These are phyloP conservation scores for Latrodectus hesperus DNA, from an alignment of 2,888 invertebrate species.

Conservation along the genomic window DNA sequence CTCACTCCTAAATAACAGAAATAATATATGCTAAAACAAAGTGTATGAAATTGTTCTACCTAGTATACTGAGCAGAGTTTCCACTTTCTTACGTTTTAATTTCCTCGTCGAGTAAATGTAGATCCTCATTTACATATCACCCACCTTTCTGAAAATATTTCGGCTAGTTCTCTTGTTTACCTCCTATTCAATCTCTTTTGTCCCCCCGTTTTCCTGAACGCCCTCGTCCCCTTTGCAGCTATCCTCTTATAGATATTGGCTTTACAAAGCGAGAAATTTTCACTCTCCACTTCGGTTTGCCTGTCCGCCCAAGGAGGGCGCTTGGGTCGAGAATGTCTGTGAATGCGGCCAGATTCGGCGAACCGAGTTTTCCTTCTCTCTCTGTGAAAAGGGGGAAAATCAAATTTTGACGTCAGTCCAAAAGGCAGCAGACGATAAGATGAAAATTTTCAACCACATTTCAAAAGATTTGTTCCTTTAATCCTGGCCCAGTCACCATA, in stretches of 20 bases:
- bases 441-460: conserved; percentile 51
- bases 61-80: conserved; percentile 42
- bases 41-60: conserved; percentile 8
- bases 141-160: conserved; percentile 64
- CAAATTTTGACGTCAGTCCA: conserved; percentile 45
- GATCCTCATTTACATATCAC: conserved; percentile 57
- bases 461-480: conserved; percentile 38
- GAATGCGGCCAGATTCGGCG: conserved; percentile 57
- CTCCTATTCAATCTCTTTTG: conserved; percentile 30
- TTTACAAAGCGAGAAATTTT: conserved; percentile 47
- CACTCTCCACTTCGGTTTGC: conserved; percentile 35
- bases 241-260: conserved; percentile 56
- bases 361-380: conserved; percentile 41
- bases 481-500: conserved; percentile 8
- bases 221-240: neutral
- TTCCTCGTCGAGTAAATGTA: conserved; percentile 50
- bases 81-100: conserved; percentile 66
- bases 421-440: conserved; percentile 6
- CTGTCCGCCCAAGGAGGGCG: conserved; percentile 46
- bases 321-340: conserved; percentile 25
- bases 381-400: conserved; percentile 36
- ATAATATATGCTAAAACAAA: neutral
- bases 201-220: conserved; percentile 3
- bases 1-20: too few species aligned
- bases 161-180: conserved; percentile 50